Conservation (phyloP, 2,113 vertebrate genomes). For the Brachyhypopomus occidentalis region DNA sequence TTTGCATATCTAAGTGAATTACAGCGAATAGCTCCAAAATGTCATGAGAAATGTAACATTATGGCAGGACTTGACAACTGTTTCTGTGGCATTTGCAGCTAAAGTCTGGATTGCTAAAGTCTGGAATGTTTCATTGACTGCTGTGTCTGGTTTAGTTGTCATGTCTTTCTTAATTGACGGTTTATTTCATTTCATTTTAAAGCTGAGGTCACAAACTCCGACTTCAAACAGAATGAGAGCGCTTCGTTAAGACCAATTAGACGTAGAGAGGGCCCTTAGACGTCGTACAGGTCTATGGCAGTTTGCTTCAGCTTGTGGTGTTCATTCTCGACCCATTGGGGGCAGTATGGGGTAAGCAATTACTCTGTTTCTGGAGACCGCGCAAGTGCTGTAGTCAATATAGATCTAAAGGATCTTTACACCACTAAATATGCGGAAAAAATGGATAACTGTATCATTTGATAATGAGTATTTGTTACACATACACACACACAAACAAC, state of each 20-base stretch:
- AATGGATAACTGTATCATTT: too few relatives aligned
- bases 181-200: constrained; percentile 35
- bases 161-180: constrained; percentile 12
- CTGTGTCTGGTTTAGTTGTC: constrained; percentile 24
- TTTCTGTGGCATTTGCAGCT: constrained; percentile 66
- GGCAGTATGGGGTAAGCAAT: constrained; percentile 39
- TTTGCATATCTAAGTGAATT: constrained; percentile 75
- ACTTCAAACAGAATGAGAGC: constrained; percentile 29
- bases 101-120: constrained; percentile 48
- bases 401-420: too few relatives aligned
- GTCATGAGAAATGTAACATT: constrained; percentile 71
- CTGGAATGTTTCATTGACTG: constrained; percentile 63
- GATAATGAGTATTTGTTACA: too few relatives aligned
- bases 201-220: constrained; percentile 21
- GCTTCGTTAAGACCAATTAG: constrained; percentile 12
- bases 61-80: constrained; percentile 62
- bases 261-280: background rate
- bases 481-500: too few relatives aligned
- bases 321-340: background rate
- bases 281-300: too few relatives aligned
- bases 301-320: background rate
- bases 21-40: constrained; percentile 74
- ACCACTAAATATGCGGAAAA: too few relatives aligned
- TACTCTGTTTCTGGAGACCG: background rate
- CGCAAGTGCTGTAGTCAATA: background rate